Evolutionary conservation across 2,797 vertebrate genomes (phyloP), one percentile per base, ranked within the genome.

Genomic region (Diceros bicornis): DNA sequence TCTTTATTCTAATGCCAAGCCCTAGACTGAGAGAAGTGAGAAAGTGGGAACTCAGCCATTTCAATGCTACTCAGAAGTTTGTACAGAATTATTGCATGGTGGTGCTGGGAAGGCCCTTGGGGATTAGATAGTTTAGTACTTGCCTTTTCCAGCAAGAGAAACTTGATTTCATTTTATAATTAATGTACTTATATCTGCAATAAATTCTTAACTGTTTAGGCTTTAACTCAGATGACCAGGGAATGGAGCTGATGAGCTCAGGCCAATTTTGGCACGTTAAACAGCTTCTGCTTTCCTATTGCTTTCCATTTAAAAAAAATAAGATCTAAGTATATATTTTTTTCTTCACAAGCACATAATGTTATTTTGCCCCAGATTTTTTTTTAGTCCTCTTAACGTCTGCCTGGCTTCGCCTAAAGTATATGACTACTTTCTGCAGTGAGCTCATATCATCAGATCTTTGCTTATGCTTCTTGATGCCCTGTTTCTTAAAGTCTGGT

Each of bases 21-120:
- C 41, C 64, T 23, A 13, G 47, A 55, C 94, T 96, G 96, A 95
- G 82, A 79, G 44, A 96, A 97, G 97, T 96, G 96, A 97, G 94
- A 98, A 96, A 91, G 77, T 89, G 89, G 93, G 95, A 97, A 32
- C n/a, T 44, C 41, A 57, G 93, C 97, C 94, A 96, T 78, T 57
- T 50, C 62, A 82, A 0, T 69, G 92, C 74, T 96, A 79, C 77
- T 57, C 91, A 89, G 88, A 96, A 61, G 97, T 47, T 93, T 87
- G 71, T 74, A 83, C 71, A 91, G 44, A 77, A 77, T 84, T 74
- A 92, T 91, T 96, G 47, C 23, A 21, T 89, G 82, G 27, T 1
- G 2, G 91, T 55, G 52, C 78, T 85, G 72, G 78, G 85, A 96
- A 86, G 71, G 50, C 37, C 84, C 55, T 74, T 25, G 44, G 75